Conservation (phyloP, 2,797 vertebrate species). For the Sciaenops ocellatus region DNA sequence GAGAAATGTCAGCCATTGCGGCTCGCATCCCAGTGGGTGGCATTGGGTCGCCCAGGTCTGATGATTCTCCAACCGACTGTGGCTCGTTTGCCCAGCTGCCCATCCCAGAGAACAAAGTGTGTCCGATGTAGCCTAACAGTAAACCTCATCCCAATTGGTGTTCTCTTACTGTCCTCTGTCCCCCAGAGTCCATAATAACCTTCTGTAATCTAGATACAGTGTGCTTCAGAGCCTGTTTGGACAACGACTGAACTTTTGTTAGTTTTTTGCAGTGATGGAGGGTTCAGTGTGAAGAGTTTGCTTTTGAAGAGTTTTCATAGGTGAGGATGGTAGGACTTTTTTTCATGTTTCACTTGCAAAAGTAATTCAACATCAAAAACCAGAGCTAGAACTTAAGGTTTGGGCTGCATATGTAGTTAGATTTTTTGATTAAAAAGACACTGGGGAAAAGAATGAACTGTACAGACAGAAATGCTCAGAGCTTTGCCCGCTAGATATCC, state of each 20-base stretch:
- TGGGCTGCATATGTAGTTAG: slow-evolving; percentile 15
- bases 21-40: slow-evolving; percentile 71
- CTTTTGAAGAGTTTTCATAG: slow-evolving; percentile 19
- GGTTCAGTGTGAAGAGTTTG: neutral
- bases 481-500: slow-evolving; percentile 12
- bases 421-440: slow-evolving; percentile 21
- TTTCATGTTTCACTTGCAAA: slow-evolving; percentile 8
- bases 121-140: slow-evolving; percentile 76
- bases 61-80: slow-evolving; percentile 79
- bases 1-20: slow-evolving; percentile 85
- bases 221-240: slow-evolving; percentile 21
- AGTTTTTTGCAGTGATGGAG: neutral
- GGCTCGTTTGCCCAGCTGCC: slow-evolving; percentile 78
- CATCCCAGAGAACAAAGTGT: slow-evolving; percentile 87
- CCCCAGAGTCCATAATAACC: slow-evolving; percentile 28
- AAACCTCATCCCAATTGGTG: slow-evolving; percentile 3
- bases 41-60: slow-evolving; percentile 59
- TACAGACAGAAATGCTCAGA: slow-evolving; percentile 11
- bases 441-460: slow-evolving; percentile 4
- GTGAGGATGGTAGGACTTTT: neutral
- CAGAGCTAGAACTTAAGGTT: neutral
- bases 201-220: slow-evolving; percentile 20
- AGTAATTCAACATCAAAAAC: slow-evolving; percentile 1
- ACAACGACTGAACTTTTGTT: slow-evolving; percentile 1
- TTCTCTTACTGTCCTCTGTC: slow-evolving; percentile 14